These are phyloP conservation scores for Agrotis exclamationis DNA, from an alignment of 2,888 invertebrate genomes.

Conservation along the genomic window DNA sequence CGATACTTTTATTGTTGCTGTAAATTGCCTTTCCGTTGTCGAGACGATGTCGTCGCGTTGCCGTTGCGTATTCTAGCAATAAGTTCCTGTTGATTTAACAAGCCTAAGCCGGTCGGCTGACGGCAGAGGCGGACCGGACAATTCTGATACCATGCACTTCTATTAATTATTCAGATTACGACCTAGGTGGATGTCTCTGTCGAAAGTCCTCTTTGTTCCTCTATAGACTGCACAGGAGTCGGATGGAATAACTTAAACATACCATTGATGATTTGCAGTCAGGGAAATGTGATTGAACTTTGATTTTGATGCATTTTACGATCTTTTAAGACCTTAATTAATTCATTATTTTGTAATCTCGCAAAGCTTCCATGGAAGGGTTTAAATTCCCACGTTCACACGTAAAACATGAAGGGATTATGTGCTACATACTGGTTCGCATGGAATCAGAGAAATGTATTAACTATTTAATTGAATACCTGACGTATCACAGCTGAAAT, in stretches of 20 bases:
- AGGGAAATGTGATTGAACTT: not conserved
- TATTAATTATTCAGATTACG: conserved; percentile 48
- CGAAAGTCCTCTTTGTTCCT: conserved; percentile 22
- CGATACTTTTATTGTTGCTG: conserved; percentile 89
- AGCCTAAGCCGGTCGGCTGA: conserved; percentile 73
- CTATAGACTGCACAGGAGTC: not conserved
- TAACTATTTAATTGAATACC: conserved; percentile 12
- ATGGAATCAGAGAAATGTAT: conserved; percentile 16
- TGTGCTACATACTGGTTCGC: not conserved
- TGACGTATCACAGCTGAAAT: conserved; percentile 10
- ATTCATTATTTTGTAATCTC: conserved; percentile 4
- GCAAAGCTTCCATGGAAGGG: not conserved
- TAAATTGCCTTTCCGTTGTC: conserved; percentile 83
- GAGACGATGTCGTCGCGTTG: conserved; percentile 80
- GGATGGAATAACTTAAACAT: not conserved
- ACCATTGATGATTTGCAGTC: not conserved
- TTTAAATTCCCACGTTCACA: conserved; percentile 21
- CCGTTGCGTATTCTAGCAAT: conserved; percentile 77
- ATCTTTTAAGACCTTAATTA: conserved; percentile 4
- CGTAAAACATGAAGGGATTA: conserved; percentile 25
- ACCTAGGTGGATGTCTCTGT: not conserved
- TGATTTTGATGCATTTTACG: not conserved
- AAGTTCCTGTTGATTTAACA: conserved; percentile 83
- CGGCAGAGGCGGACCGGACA: conserved; percentile 33
- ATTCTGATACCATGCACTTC: conserved; percentile 54